These are phyloP conservation scores for Odontophorus gujanensis DNA, from an alignment of 2,113 vertebrate species.

Conservation along the genomic window DNA sequence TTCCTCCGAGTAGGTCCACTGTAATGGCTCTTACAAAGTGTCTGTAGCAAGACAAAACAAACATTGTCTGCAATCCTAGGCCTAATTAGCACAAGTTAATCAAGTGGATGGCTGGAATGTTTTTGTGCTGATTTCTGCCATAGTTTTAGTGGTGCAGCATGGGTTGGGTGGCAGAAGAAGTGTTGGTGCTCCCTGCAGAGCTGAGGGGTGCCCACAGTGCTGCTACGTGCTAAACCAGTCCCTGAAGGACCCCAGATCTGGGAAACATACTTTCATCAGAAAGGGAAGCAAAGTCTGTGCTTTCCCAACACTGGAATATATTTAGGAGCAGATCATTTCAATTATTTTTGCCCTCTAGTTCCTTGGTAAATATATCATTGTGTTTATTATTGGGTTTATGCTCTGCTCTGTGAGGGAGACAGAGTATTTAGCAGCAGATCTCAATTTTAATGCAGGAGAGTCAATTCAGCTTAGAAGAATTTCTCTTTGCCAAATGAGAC, in stretches of 20 bases:
- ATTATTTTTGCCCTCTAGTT: slow-evolving; percentile 2
- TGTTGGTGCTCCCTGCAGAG: background rate
- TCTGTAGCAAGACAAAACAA: background rate
- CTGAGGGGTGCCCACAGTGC: no score
- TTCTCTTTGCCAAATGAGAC: slow-evolving; percentile 23
- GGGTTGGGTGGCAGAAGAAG: background rate
- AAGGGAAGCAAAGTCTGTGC: background rate
- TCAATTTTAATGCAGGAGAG: slow-evolving; percentile 24
- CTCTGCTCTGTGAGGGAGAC: background rate
- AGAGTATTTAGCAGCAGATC: slow-evolving; percentile 23
- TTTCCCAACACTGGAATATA: slow-evolving; percentile 9
- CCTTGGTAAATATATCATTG: slow-evolving; percentile 22
- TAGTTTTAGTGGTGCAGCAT: background rate
- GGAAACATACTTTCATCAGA: background rate
- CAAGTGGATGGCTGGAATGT: background rate
- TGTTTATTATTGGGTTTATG: slow-evolving; percentile 45
- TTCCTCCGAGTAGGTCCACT: background rate
- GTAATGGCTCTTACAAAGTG: background rate
- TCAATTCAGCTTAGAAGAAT: slow-evolving; percentile 37
- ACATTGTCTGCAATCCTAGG: background rate
- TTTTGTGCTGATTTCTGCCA: background rate
- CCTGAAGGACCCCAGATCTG: background rate
- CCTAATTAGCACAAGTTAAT: slow-evolving; percentile 2
- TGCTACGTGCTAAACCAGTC: background rate
- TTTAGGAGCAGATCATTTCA: background rate